A percentile compares a stretch with the other conserved stretches of the same genome.
Conservation (phyloP, 2,888 invertebrate genomes). For the Slavum lentiscoides region DNA sequence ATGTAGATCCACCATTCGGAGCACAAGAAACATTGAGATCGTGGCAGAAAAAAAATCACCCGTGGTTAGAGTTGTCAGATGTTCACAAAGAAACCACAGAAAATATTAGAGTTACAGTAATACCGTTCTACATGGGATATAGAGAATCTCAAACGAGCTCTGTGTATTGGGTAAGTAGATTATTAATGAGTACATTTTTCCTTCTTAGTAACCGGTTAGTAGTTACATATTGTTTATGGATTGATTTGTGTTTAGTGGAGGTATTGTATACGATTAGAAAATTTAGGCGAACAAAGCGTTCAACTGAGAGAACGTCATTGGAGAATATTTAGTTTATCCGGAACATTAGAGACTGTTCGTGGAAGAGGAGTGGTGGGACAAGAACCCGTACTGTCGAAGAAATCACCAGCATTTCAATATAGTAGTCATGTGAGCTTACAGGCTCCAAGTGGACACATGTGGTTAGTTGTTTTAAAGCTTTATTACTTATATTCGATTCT, state of each 20-base stretch:
- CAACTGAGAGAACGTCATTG: constrained; percentile 96
- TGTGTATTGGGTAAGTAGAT: constrained; percentile 80
- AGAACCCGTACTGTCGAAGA: constrained; percentile 87
- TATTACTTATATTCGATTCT: background rate
- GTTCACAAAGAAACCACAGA: constrained; percentile 98
- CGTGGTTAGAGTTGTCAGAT: constrained; percentile 94
- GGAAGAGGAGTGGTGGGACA: constrained; percentile 97
- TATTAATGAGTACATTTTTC: no score
- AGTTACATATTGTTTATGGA: constrained; percentile 13
- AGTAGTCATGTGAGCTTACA: constrained; percentile 96
- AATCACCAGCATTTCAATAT: constrained; percentile 94
- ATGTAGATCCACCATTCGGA: constrained; percentile 78
- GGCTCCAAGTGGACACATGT: constrained; percentile 97
- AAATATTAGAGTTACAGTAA: constrained; percentile 92
- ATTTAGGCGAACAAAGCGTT: constrained; percentile 84
- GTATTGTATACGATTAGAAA: constrained; percentile 95
- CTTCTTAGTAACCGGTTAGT: no score
- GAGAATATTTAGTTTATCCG: constrained; percentile 93
- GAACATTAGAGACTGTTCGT: constrained; percentile 90
- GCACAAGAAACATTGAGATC: constrained; percentile 88
- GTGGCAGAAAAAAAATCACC: constrained; percentile 97
- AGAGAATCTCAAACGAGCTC: constrained; percentile 87
- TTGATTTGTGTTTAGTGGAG: constrained; percentile 74
- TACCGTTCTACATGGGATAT: constrained; percentile 97
- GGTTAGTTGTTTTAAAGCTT: constrained; percentile 65